Evolutionary conservation across 2,113 vertebrate genomes (phyloP).

Genomic region (Peromyscus leucopus): DNA sequence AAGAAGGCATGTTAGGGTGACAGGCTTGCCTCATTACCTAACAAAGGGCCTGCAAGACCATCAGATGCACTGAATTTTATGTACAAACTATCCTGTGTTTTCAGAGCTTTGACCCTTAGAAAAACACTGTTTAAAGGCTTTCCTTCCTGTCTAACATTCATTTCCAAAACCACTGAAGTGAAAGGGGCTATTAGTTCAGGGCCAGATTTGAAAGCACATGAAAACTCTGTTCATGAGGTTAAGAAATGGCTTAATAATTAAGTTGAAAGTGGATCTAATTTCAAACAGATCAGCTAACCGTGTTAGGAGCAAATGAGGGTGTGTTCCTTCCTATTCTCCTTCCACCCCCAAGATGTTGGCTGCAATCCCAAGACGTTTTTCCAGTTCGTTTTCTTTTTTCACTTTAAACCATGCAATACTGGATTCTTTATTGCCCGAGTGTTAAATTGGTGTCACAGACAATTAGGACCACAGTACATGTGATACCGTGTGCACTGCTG

Average conservation of each 20-base stretch:
- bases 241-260: slow-evolving; percentile 84
- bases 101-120: slow-evolving; percentile 79
- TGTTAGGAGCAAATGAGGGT: slow-evolving; percentile 68
- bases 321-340: slow-evolving; percentile 71
- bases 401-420: slow-evolving; percentile 25
- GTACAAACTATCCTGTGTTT: slow-evolving; percentile 55
- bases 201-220: slow-evolving; percentile 80
- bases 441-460: slow-evolving; percentile 35
- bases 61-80: slow-evolving; percentile 77
- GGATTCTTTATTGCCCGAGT: slow-evolving; percentile 49
- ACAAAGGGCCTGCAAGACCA: slow-evolving; percentile 71
- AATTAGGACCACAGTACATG: slow-evolving; percentile 22
- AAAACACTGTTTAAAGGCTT: slow-evolving; percentile 76
- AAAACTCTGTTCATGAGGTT: slow-evolving; percentile 79
- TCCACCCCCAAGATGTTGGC: slow-evolving; percentile 52
- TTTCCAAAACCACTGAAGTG: slow-evolving; percentile 83
- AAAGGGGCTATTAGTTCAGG: slow-evolving; percentile 82
- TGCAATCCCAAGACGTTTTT: slow-evolving; percentile 65
- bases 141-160: slow-evolving; percentile 78
- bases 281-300: slow-evolving; percentile 79
- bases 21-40: slow-evolving; percentile 46
- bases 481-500: slow-evolving; percentile 30
- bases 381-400: neutral
- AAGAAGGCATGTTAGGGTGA: slow-evolving; percentile 49
- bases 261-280: slow-evolving; percentile 79